Evolutionary conservation across 2,113 vertebrate genomes (phyloP).

Genomic region (Cichladusa arquata): DNA sequence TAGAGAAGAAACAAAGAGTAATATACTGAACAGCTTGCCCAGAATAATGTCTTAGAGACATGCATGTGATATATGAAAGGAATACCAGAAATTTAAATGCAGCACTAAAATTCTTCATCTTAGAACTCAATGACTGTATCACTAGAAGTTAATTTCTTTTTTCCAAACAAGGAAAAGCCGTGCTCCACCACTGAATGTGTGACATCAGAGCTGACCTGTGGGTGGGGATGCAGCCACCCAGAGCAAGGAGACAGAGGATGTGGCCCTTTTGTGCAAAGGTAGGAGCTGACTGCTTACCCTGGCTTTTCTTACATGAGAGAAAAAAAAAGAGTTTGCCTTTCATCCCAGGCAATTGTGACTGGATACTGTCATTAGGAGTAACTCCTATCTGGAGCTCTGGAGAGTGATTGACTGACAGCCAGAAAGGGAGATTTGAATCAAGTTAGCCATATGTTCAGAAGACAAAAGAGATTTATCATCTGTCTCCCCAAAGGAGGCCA

Average conservation of each 20-base stretch:
- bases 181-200: not conserved
- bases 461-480: slow-evolving; percentile 26
- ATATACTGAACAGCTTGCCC: not conserved
- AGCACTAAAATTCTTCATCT: not conserved
- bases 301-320: not conserved
- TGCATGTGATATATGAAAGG: not conserved
- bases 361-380: not conserved
- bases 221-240: not conserved
- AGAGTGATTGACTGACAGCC: not conserved
- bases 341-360: not conserved
- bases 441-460: not conserved
- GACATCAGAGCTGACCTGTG: rapidly evolving
- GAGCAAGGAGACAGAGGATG: not conserved
- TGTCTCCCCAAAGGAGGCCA: not conserved
- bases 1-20: not conserved
- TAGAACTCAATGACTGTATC: not conserved
- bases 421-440: not conserved
- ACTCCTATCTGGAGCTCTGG: not conserved
- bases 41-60: not conserved
- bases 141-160: not conserved
- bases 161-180: not conserved
- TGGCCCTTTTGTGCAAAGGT: not conserved
- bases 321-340: not conserved
- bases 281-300: not conserved
- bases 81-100: not conserved